These are phyloP conservation scores for Perca schrenkii DNA, from an alignment of 2,113 vertebrate species.

Conservation along the genomic window DNA sequence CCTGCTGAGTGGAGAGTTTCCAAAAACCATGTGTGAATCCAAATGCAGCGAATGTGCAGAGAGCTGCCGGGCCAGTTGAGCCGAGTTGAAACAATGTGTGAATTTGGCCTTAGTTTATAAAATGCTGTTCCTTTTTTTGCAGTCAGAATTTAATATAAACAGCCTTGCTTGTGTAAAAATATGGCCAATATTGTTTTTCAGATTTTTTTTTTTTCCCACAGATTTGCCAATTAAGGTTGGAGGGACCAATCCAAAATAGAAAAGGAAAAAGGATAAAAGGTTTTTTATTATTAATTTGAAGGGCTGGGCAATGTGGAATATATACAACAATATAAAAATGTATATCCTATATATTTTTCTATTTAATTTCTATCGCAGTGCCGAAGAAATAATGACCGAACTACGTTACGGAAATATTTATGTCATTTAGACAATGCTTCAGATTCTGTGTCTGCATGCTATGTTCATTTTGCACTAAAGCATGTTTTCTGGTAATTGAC, in stretches of 20 bases:
- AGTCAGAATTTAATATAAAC: background rate
- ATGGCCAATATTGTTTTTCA: background rate
- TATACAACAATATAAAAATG: no score
- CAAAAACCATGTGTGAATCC: slow-evolving; percentile 1
- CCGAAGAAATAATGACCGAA: no score
- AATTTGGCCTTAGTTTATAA: background rate
- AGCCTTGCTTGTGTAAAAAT: background rate
- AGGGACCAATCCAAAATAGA: background rate
- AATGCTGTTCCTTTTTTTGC: background rate
- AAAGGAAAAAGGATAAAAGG: background rate
- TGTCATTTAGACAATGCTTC: no score
- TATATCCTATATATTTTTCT: no score
- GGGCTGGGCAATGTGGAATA: no score
- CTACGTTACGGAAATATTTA: no score
- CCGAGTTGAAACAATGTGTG: background rate
- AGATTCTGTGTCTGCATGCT: no score
- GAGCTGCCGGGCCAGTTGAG: slow-evolving; percentile 7
- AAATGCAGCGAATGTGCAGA: background rate
- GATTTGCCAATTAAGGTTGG: background rate
- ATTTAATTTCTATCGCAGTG: no score
- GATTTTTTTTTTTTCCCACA: background rate
- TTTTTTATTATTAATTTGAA: no score
- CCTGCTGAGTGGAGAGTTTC: slow-evolving; percentile 31
- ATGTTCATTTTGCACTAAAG: no score
- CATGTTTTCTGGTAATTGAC: no score